These are phyloP conservation scores for Carabus problematicus DNA, from an alignment of 2,888 invertebrate species.

Conservation along the genomic window DNA sequence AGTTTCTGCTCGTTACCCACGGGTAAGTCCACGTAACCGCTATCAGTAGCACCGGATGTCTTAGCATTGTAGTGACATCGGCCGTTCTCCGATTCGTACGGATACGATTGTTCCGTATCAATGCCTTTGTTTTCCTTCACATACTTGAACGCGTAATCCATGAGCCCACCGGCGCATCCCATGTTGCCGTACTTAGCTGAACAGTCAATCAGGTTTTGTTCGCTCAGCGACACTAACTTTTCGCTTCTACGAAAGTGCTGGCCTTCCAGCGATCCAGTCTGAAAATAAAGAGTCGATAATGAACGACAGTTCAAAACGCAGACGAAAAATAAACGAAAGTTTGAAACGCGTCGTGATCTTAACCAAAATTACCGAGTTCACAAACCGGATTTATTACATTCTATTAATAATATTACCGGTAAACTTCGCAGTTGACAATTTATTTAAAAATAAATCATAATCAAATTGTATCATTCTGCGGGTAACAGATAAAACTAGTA, in stretches of 20 bases:
- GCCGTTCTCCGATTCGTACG: slow-evolving; percentile 81
- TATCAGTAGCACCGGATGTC: slow-evolving; percentile 79
- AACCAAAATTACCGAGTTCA: too few relatives aligned
- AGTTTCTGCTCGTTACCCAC: slow-evolving; percentile 76
- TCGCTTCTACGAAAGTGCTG: slow-evolving; percentile 85
- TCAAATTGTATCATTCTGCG: too few relatives aligned
- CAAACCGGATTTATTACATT: too few relatives aligned
- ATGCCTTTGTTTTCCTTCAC: slow-evolving; percentile 84
- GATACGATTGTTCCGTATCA: slow-evolving; percentile 88
- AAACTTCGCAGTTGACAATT: too few relatives aligned
- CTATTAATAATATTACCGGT: too few relatives aligned
- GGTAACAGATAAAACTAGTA: too few relatives aligned
- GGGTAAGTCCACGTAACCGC: slow-evolving; percentile 79
- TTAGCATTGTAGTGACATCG: slow-evolving; percentile 74
- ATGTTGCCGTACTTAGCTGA: slow-evolving; percentile 83
- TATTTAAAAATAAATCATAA: too few relatives aligned
- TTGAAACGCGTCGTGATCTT: too few relatives aligned
- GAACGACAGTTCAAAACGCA: too few relatives aligned
- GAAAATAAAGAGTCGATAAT: slow-evolving; percentile 37
- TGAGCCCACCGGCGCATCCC: slow-evolving; percentile 87
- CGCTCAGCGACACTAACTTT: slow-evolving; percentile 81
- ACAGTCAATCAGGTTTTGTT: slow-evolving; percentile 93
- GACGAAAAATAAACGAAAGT: too few relatives aligned
- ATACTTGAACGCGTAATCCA: slow-evolving; percentile 87
- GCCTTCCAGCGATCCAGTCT: slow-evolving; percentile 91